Percentiles rank a stretch among this genome's conserved stretches.
Evolutionary conservation across 2,113 vertebrate genomes (phyloP).

Genomic region (Sinocyclocheilus grahami): DNA sequence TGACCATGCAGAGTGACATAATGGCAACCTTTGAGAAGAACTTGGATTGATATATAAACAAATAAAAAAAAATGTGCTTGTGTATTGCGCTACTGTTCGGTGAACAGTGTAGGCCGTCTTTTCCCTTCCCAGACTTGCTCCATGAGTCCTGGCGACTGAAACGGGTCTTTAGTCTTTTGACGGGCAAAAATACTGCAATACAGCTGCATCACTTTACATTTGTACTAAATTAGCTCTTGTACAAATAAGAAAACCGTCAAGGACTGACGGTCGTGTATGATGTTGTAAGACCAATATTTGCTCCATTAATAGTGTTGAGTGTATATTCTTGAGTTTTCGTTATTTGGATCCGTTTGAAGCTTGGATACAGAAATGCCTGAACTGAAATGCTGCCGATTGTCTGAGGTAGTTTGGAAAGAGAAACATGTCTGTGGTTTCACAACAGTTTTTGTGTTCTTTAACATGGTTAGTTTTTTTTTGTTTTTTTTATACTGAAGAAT

Average conservation of each 20-base stretch:
- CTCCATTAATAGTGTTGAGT: conserved; percentile 30
- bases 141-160: conserved; percentile 51
- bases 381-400: conserved; percentile 56
- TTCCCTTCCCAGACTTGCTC: background rate
- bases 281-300: conserved; percentile 27
- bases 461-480: background rate
- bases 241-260: conserved; percentile 25
- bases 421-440: conserved; percentile 17
- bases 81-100: conserved; percentile 29
- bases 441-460: conserved; percentile 2
- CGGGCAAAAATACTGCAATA: conserved; percentile 26
- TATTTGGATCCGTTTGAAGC: conserved; percentile 29
- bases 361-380: conserved; percentile 45
- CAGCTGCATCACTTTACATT: conserved; percentile 38
- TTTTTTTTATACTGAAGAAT: conserved; percentile 23
- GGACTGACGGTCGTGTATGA: conserved; percentile 33
- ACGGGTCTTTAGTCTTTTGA: conserved; percentile 41
- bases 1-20: conserved; percentile 85
- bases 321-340: background rate
- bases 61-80: background rate
- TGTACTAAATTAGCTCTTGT: conserved; percentile 21
- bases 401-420: conserved; percentile 35
- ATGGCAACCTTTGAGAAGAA: conserved; percentile 90
- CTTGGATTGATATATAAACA: conserved; percentile 69
- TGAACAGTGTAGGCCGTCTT: conserved; percentile 42